These are phyloP conservation scores for Brachyhypopomus occidentalis DNA, from an alignment of 2,113 vertebrate genomes.

Conservation along the genomic window DNA sequence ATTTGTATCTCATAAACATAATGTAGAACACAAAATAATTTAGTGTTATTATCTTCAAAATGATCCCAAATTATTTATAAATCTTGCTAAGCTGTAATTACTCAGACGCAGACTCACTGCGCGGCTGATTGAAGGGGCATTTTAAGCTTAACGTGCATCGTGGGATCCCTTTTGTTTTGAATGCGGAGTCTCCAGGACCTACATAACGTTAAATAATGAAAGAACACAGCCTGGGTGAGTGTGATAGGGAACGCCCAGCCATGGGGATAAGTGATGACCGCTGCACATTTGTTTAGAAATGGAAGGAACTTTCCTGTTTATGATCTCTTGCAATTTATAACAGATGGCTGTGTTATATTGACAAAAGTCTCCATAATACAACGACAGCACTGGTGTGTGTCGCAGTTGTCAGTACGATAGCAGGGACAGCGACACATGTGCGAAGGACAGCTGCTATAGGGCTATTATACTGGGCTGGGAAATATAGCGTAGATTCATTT, in stretches of 20 bases:
- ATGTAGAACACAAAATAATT: slow-evolving; percentile 30
- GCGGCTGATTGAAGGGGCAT: slow-evolving; percentile 71
- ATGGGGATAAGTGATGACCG: slow-evolving; percentile 48
- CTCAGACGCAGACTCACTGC: slow-evolving; percentile 56
- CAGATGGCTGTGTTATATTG: slow-evolving; percentile 52
- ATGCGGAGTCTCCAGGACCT: slow-evolving; percentile 58
- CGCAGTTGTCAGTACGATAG: background rate
- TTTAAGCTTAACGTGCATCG: slow-evolving; percentile 61
- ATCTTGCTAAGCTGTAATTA: slow-evolving; percentile 48
- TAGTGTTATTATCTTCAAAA: slow-evolving; percentile 29
- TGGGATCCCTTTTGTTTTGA: slow-evolving; percentile 62
- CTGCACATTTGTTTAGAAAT: slow-evolving; percentile 44
- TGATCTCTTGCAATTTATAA: slow-evolving; percentile 34
- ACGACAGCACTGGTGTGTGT: slow-evolving; percentile 15
- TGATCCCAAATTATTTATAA: slow-evolving; percentile 32
- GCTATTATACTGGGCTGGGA: no score
- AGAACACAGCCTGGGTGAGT: slow-evolving; percentile 62
- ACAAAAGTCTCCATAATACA: slow-evolving; percentile 42
- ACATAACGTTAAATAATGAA: slow-evolving; percentile 70
- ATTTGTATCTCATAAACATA: slow-evolving; percentile 32
- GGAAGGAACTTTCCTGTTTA: slow-evolving; percentile 31
- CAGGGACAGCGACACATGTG: no score
- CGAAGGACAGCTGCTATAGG: no score
- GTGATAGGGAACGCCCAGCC: slow-evolving; percentile 53
- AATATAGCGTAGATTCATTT: background rate